Evolutionary conservation across 2,888 invertebrate species (phyloP).

Genomic region (Chamaedrilus cognettii): DNA sequence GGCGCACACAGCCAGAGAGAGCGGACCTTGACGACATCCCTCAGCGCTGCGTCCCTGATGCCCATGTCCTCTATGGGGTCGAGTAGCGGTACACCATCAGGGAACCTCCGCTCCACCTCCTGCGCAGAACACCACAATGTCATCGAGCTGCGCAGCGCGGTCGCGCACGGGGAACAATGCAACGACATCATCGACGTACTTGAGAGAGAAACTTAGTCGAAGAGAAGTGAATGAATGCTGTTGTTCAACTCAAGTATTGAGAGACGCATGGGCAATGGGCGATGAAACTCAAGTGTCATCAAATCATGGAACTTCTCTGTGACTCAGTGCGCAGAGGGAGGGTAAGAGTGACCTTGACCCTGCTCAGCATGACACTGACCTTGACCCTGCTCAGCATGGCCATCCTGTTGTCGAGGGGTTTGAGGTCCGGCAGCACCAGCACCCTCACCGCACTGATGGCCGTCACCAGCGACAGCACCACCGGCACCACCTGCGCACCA

Average conservation of each 20-base stretch:
- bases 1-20: neutral
- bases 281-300: no score
- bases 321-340: no score
- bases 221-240: no score
- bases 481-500: constrained; percentile 69
- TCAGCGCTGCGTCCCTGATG: constrained; percentile 74
- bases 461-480: constrained; percentile 78
- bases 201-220: no score
- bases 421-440: constrained; percentile 11
- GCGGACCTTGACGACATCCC: constrained; percentile 21
- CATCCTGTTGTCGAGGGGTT: constrained; percentile 12
- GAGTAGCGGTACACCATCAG: constrained; percentile 82
- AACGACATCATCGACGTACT: no score
- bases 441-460: constrained; percentile 19
- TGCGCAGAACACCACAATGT: constrained; percentile 18
- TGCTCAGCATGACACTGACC: no score
- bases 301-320: constrained; percentile 85
- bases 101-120: constrained; percentile 81
- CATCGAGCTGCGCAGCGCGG: no score
- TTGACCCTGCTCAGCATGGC: constrained; percentile 14
- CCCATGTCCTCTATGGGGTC: constrained; percentile 97
- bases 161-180: no score
- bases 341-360: no score
- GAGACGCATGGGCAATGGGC: no score
- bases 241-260: no score